A percentile compares a stretch with the other conserved stretches of the same genome.
Conservation (phyloP, 23 tunicate genomes). For the Halocynthia aurantium region DNA sequence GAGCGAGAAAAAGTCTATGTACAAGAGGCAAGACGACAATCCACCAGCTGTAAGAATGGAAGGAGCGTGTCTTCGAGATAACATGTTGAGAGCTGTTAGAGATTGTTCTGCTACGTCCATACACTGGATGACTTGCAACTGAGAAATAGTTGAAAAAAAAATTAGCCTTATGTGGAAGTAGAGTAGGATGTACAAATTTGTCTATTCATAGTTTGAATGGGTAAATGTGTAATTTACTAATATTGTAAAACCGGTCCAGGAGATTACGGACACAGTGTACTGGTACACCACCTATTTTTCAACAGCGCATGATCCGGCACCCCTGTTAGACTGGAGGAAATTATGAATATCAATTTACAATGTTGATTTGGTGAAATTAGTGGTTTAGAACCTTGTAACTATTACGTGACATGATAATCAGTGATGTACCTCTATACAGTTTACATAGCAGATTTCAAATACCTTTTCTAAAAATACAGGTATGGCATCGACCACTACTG, state of each 20-base stretch:
- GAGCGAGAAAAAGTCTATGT: conserved; percentile 86
- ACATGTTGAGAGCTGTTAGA: conserved; percentile 81
- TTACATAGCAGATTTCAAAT: background rate
- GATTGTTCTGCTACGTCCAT: conserved; percentile 99
- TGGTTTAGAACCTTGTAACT: too few species aligned
- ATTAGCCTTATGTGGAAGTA: too few species aligned
- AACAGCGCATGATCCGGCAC: too few species aligned
- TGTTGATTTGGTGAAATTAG: too few species aligned
- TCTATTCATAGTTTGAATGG: too few species aligned
- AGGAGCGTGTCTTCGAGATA: conserved; percentile 80
- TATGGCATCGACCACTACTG: conserved; percentile 84
- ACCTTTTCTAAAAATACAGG: conserved; percentile 90
- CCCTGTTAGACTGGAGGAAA: too few species aligned
- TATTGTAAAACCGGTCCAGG: too few species aligned
- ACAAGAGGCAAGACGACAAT: conserved; percentile 60
- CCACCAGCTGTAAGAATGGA: conserved; percentile 77
- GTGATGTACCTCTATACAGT: background rate
- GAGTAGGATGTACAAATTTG: too few species aligned
- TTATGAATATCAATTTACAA: too few species aligned
- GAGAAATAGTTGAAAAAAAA: background rate
- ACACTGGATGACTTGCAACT: conserved; percentile 82
- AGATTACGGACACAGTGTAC: too few species aligned
- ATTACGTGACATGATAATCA: background rate
- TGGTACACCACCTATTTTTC: too few species aligned
- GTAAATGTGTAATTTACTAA: too few species aligned